phyloP scores from a whole-genome alignment of 2,113 vertebrate genomes.

The Elachura formosa region DNA sequence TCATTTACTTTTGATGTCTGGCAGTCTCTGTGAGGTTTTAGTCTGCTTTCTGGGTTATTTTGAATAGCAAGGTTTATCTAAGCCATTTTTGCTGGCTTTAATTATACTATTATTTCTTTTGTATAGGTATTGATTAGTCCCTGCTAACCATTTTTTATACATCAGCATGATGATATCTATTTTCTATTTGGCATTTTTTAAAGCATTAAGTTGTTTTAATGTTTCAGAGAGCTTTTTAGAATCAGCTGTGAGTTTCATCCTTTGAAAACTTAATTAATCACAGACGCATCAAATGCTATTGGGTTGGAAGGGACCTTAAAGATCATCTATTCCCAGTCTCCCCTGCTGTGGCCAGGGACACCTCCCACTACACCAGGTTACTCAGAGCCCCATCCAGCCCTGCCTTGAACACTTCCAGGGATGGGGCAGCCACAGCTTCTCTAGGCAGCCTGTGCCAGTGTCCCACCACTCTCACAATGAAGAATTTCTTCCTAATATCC shows the following conservation, averaged over 20 bases:
- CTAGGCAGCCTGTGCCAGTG: neutral
- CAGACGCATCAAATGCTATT: neutral
- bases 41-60: neutral
- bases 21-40: neutral
- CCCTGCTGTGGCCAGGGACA: neutral
- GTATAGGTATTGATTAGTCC: neutral
- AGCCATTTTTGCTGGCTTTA: neutral
- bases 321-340: neutral
- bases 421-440: neutral
- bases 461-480: neutral
- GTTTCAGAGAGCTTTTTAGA: neutral
- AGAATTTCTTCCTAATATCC: neutral
- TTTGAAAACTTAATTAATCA: neutral
- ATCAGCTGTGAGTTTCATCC: neutral
- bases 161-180: neutral
- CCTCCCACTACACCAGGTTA: neutral
- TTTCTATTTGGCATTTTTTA: neutral
- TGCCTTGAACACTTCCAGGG: neutral
- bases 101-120: neutral
- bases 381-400: neutral
- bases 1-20: neutral
- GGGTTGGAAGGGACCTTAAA: neutral
- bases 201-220: neutral
- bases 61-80: neutral
- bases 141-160: neutral